Conservation (phyloP, 1,140 invertebrate genomes). For the Drosophila tani region DNA sequence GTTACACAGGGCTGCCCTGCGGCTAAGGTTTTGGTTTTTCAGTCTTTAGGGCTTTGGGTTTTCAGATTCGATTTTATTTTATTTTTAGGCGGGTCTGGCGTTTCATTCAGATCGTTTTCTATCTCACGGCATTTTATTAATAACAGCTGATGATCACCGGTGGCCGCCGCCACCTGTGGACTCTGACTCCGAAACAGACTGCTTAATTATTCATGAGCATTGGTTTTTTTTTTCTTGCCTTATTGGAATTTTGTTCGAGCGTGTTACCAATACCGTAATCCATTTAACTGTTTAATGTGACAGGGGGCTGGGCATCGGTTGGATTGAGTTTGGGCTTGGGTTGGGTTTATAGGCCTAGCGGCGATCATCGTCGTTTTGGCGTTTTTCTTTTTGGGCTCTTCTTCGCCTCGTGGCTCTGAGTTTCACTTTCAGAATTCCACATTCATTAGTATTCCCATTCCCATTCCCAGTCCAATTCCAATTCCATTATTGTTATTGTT, state of each 20-base stretch:
- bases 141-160: constrained; percentile 49
- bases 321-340: constrained; percentile 30
- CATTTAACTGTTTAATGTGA: constrained; percentile 71
- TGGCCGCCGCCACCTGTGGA: constrained; percentile 22
- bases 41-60: not conserved
- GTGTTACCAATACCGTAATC: constrained; percentile 75
- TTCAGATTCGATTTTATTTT: not conserved
- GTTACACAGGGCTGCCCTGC: constrained; percentile 44
- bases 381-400: constrained; percentile 9
- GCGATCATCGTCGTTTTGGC: constrained; percentile 12
- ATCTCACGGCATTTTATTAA: constrained; percentile 44
- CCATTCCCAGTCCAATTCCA: constrained; percentile 10
- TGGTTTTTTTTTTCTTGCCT: constrained; percentile 25
- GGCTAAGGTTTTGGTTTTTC: not conserved
- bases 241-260: constrained; percentile 37
- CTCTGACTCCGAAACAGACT: constrained; percentile 3
- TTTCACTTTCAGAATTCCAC: constrained; percentile 65
- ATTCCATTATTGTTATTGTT: constrained; percentile 8
- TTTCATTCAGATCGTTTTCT: constrained; percentile 51
- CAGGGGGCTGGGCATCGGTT: constrained; percentile 20
- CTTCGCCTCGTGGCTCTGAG: not conserved
- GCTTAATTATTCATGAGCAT: constrained; percentile 74
- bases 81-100: not conserved
- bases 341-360: constrained; percentile 35
- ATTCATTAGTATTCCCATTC: constrained; percentile 23